Evolutionary conservation across 2,113 vertebrate genomes (phyloP).

Genomic region (Stigmatopora nigra): DNA sequence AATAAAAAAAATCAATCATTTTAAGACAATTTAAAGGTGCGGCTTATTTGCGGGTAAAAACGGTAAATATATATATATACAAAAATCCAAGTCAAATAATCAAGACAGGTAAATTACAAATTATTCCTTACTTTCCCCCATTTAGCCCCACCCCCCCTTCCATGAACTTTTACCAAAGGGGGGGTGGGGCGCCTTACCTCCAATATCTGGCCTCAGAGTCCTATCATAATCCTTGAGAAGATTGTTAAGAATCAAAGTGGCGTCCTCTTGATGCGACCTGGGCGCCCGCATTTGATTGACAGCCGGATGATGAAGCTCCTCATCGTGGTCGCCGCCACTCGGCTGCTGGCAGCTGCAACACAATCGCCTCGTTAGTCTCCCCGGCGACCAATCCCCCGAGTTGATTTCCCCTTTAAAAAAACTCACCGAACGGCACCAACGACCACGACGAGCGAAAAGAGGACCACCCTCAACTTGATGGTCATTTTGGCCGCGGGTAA

Average conservation of each 20-base stretch:
- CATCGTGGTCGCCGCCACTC: slow-evolving; percentile 53
- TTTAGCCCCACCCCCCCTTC: too few relatives aligned
- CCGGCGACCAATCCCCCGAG: too few relatives aligned
- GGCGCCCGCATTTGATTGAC: slow-evolving; percentile 60
- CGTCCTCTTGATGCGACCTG: slow-evolving; percentile 63
- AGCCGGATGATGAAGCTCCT: slow-evolving; percentile 51
- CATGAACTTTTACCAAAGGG: too few relatives aligned
- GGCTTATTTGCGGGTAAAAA: too few relatives aligned
- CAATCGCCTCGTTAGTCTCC: not conserved
- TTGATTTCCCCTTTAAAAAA: not conserved
- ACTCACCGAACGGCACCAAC: slow-evolving; percentile 55
- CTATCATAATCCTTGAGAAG: slow-evolving; percentile 65
- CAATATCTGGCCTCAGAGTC: slow-evolving; percentile 63
- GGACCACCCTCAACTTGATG: slow-evolving; percentile 48
- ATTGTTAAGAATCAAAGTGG: slow-evolving; percentile 60
- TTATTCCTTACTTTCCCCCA: too few relatives aligned
- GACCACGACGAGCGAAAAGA: slow-evolving; percentile 45
- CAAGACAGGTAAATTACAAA: too few relatives aligned
- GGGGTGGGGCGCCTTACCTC: slow-evolving; percentile 49
- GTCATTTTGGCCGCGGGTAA: slow-evolving; percentile 57
- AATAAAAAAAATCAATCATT: too few relatives aligned
- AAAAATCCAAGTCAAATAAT: too few relatives aligned
- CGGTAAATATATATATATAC: too few relatives aligned
- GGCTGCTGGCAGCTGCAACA: slow-evolving; percentile 42
- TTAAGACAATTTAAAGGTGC: too few relatives aligned